These are phyloP conservation scores for Heliconius hermathena DNA, from an alignment of 1,140 invertebrate genomes.

Conservation along the genomic window DNA sequence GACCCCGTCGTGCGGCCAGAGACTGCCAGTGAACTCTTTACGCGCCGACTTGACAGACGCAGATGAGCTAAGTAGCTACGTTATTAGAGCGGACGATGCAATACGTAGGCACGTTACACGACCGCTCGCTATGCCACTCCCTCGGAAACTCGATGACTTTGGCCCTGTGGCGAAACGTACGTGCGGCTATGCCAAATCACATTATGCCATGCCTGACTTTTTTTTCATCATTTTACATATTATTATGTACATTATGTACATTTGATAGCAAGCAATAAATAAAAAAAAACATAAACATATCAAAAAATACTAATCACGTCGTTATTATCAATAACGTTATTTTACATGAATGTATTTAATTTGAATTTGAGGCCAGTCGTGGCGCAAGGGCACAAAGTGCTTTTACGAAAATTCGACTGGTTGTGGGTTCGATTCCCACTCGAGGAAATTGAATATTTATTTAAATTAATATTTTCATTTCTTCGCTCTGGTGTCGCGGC, in stretches of 20 bases:
- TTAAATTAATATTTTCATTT: too few relatives aligned
- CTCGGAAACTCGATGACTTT: slow-evolving; percentile 56
- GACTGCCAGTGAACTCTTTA: slow-evolving; percentile 61
- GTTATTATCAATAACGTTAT: background rate
- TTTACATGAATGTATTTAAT: background rate
- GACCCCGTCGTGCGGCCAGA: slow-evolving; percentile 49
- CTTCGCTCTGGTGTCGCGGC: too few relatives aligned
- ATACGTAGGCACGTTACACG: slow-evolving; percentile 46
- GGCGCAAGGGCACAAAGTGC: too few relatives aligned
- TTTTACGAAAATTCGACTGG: too few relatives aligned
- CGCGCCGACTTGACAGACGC: slow-evolving; percentile 50
- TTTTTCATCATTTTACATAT: too few relatives aligned
- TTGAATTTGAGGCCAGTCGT: too few relatives aligned
- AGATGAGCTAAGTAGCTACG: slow-evolving; percentile 49
- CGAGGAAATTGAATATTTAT: too few relatives aligned
- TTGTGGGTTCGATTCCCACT: too few relatives aligned
- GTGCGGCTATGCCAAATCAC: slow-evolving; percentile 25
- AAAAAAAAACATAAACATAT: too few relatives aligned
- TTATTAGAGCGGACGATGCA: slow-evolving; percentile 51
- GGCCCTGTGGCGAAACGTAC: slow-evolving; percentile 45
- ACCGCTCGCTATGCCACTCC: slow-evolving; percentile 57
- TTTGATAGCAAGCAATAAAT: too few relatives aligned
- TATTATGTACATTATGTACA: too few relatives aligned
- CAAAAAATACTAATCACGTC: too few relatives aligned
- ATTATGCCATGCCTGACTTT: background rate